A percentile compares a stretch with the other conserved stretches of the same genome.
Evolutionary conservation across 1,140 invertebrate species (phyloP).

Genomic region (Musca vetustissima): DNA sequence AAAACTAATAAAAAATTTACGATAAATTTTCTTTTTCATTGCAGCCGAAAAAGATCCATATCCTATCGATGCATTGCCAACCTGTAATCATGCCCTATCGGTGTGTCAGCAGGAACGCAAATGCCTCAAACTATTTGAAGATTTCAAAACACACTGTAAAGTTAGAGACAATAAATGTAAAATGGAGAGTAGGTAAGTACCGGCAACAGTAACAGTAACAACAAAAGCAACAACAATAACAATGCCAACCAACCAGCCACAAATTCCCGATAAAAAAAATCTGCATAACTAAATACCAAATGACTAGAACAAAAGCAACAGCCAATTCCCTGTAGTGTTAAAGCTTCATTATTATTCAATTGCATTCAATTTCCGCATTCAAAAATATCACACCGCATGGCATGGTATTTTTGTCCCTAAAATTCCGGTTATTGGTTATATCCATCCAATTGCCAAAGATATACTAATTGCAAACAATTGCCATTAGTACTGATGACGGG

Average conservation of each 20-base stretch:
- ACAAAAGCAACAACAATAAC: too few relatives aligned
- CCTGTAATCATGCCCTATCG: conserved; percentile 81
- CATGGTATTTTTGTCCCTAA: too few relatives aligned
- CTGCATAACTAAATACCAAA: background rate
- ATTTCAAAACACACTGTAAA: conserved; percentile 84
- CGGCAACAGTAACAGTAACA: background rate
- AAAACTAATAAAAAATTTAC: too few relatives aligned
- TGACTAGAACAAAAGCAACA: too few relatives aligned
- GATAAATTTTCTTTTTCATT: background rate
- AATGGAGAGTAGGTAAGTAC: conserved; percentile 80
- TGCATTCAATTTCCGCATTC: too few relatives aligned
- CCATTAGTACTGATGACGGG: too few relatives aligned
- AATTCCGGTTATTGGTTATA: too few relatives aligned
- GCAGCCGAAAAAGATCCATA: conserved; percentile 82
- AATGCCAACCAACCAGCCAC: background rate
- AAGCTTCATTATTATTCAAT: too few relatives aligned
- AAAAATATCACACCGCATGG: too few relatives aligned
- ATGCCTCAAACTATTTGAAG: conserved; percentile 76
- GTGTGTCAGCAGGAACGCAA: conserved; percentile 76
- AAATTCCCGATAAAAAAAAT: background rate
- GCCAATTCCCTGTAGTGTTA: too few relatives aligned
- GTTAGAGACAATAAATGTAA: conserved; percentile 78
- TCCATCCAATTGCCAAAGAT: too few relatives aligned
- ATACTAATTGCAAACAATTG: too few relatives aligned
- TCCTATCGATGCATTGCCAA: conserved; percentile 80